phyloP scores from a whole-genome alignment of 2,113 vertebrate genomes.

The Oplegnathus fasciatus region DNA sequence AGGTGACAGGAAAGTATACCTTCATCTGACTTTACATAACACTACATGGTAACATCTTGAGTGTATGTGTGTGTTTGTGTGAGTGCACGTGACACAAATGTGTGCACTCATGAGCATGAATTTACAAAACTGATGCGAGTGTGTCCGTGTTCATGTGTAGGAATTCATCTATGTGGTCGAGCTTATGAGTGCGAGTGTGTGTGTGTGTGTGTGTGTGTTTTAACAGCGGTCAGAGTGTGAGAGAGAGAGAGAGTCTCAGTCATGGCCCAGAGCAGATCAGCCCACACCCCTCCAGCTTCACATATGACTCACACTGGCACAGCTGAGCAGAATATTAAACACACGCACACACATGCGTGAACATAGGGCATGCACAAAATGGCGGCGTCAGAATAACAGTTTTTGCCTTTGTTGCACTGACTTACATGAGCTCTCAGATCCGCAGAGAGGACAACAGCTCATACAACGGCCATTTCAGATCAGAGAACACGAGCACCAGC shows the following conservation, averaged over 20 bases:
- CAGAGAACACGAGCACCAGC: not conserved
- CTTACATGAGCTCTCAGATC: slow-evolving; percentile 13
- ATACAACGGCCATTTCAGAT: not conserved
- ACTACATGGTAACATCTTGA: not conserved
- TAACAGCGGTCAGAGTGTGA: slow-evolving; percentile 10
- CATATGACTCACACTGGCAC: slow-evolving; percentile 76
- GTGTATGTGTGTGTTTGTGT: not conserved
- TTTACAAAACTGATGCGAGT: not conserved
- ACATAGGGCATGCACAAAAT: slow-evolving; percentile 69
- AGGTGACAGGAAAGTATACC: not conserved
- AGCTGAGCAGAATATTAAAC: slow-evolving; percentile 83
- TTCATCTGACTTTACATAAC: slow-evolving; percentile 9
- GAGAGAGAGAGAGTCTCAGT: slow-evolving; percentile 28
- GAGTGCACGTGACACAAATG: not conserved
- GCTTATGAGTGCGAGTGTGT: not conserved
- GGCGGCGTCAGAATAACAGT: slow-evolving; percentile 45
- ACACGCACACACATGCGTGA: slow-evolving; percentile 34
- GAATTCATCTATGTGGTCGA: not conserved
- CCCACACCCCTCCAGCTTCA: slow-evolving; percentile 66
- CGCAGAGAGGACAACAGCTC: not conserved
- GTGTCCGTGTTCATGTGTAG: slow-evolving; percentile 1
- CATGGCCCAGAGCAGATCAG: slow-evolving; percentile 58
- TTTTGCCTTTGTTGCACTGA: slow-evolving; percentile 18
- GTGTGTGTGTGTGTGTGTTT: slow-evolving; percentile 5
- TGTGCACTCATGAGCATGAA: not conserved